Evolutionary conservation across 2,888 invertebrate species (phyloP), one percentile per base, ranked within the genome.

Genomic region (Campaea margaritaria): DNA sequence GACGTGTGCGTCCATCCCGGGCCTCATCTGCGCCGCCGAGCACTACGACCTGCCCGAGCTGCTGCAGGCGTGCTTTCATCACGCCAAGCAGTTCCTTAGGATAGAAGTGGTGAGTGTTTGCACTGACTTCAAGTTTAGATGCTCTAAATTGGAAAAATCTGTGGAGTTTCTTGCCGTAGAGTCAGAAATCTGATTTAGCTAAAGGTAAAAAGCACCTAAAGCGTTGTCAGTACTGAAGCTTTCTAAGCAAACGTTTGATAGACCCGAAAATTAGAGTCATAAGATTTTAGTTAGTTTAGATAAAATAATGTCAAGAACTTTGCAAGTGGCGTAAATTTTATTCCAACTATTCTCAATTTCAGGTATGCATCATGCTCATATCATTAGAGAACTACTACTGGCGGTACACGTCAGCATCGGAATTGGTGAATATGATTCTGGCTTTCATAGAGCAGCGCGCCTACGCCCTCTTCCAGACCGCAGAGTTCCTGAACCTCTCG

Each of bases 371-470:
- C 69, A 98, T 98, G 98, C 93, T 98, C 57, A 96, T 96, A 85
- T 96, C 97, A 43, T 90, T 98, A 82, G 98, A 98, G 86, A 98
- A 98, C 85, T 98, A 98, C 87, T 98, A 97, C 86, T 98, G 98
- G 98, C 95, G 98, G 66, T 98, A 98, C 86, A 97, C 97, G 36
- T 98, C 98, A 58, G 98, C 98, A 46, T 97, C 97, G 27, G 98
- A 98, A 86, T 92, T 98, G 77, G 97, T 98, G 68, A 98, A 98
- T 89, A 98, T 98, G 97, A 98, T 98, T 74, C 93, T 98, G 64
- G 96, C 97, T 16, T 98, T 97, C 86, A 96, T 97, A 48, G 98
- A 98, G 85, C 96, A 97, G 64, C 94, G 97, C 76, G 97, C 97
- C 9, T 96, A 96, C 74, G 96, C 96, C 72, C 93, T 98, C 55